Evolutionary conservation across 2,113 vertebrate species (phyloP).

Genomic region (Hemichromis elongatus): DNA sequence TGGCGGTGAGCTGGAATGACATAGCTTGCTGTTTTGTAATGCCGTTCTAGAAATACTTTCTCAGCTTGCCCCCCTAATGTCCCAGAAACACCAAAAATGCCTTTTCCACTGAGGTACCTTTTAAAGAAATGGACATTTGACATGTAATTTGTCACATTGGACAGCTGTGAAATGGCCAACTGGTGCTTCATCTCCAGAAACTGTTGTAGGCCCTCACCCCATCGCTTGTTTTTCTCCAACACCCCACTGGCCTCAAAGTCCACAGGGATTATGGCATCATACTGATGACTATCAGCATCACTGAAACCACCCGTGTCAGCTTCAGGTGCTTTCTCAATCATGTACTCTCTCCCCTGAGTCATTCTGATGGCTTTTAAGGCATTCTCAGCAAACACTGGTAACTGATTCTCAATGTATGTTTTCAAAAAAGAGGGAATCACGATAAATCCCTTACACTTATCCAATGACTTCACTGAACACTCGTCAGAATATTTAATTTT

Average conservation of each 20-base stretch:
- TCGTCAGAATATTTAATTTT: neutral
- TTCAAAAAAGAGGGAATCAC: neutral
- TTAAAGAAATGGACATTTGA: slow-evolving; percentile 5
- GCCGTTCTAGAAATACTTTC: neutral
- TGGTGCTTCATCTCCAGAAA: slow-evolving; percentile 19
- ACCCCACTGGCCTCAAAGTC: slow-evolving; percentile 13
- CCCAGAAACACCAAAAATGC: slow-evolving; percentile 6
- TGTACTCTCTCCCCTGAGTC: neutral
- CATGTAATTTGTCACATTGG: neutral
- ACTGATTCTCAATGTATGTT: neutral
- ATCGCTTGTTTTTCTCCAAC: slow-evolving; percentile 4
- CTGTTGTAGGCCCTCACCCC: neutral
- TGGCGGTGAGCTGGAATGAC: neutral
- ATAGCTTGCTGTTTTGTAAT: neutral
- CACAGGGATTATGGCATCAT: neutral
- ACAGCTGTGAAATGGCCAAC: neutral
- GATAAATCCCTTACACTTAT: neutral
- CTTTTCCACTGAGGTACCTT: neutral
- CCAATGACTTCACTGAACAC: neutral
- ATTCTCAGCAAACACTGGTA: neutral
- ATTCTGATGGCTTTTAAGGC: neutral
- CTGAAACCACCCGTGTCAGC: neutral
- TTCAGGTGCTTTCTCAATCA: neutral
- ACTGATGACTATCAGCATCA: neutral
- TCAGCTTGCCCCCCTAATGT: neutral